These are phyloP conservation scores for Diaprepes abbreviatus DNA, from an alignment of 2,888 invertebrate species.

Conservation along the genomic window DNA sequence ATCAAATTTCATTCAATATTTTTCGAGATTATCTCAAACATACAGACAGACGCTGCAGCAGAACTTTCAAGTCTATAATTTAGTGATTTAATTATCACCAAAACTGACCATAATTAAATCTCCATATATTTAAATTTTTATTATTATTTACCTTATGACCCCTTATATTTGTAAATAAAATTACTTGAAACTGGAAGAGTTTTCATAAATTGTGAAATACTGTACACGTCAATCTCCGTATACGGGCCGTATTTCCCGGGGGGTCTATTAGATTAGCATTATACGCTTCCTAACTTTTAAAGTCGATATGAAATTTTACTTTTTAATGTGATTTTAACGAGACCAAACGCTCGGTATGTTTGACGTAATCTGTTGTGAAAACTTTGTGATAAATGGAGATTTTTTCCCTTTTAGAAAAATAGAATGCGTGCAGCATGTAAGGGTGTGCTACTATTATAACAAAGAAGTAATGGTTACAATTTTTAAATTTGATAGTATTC, in stretches of 20 bases:
- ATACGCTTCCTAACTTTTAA: constrained; percentile 49
- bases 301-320: constrained; percentile 63
- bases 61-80: no score
- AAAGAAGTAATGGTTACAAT: no score
- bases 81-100: no score
- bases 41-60: no score
- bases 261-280: constrained; percentile 49
- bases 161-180: constrained; percentile 8
- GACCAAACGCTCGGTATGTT: constrained; percentile 45
- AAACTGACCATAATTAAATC: no score
- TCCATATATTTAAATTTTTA: no score
- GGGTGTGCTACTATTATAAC: no score
- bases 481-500: no score
- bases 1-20: no score
- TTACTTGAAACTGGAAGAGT: constrained; percentile 2
- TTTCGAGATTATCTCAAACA: no score
- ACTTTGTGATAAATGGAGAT: constrained; percentile 41
- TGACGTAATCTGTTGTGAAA: constrained; percentile 47
- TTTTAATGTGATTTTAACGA: constrained; percentile 68
- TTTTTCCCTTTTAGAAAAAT: constrained; percentile 2
- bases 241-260: constrained; percentile 44
- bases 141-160: no score
- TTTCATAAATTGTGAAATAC: constrained; percentile 43
- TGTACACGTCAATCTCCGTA: constrained; percentile 45
- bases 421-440: no score